phyloP scores from a whole-genome alignment of 2,113 vertebrate genomes.

The Albula goreensis region DNA sequence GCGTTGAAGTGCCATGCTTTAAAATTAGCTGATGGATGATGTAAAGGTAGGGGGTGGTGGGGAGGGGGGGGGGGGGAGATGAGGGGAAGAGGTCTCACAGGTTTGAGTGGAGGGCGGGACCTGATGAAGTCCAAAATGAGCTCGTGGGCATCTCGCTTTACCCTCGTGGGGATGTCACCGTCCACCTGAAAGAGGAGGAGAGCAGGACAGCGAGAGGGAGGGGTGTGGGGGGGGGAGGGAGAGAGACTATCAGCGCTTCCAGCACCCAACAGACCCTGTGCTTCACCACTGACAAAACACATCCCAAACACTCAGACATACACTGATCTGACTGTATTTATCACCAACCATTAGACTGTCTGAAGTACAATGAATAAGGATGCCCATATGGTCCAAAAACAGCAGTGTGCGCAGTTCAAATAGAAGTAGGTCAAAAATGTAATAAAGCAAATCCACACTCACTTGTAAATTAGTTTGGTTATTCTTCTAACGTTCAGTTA shows the following conservation, averaged over 20 bases:
- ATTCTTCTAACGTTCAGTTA: too few species aligned
- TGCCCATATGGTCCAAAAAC: too few species aligned
- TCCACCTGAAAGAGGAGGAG: conserved; percentile 73
- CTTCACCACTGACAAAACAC: background rate
- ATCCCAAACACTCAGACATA: too few species aligned
- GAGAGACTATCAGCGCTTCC: background rate
- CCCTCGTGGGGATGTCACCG: conserved; percentile 82
- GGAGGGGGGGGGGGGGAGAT: background rate
- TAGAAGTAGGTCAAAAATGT: too few species aligned
- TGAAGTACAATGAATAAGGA: too few species aligned
- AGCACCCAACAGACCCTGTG: too few species aligned
- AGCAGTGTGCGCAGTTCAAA: too few species aligned
- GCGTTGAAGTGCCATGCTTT: background rate
- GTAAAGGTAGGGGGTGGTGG: background rate
- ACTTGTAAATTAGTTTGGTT: too few species aligned
- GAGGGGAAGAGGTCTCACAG: conserved; percentile 62
- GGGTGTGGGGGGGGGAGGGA: background rate
- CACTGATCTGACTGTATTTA: too few species aligned
- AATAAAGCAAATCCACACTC: too few species aligned
- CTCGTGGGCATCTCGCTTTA: conserved; percentile 90
- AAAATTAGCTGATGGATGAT: background rate
- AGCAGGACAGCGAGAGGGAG: conserved; percentile 1
- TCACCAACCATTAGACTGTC: too few species aligned
- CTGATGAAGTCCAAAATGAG: conserved; percentile 93
- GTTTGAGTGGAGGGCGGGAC: conserved; percentile 90